Evolutionary conservation across 2,888 invertebrate genomes (phyloP).

Genomic region (Ophion ventricosus): DNA sequence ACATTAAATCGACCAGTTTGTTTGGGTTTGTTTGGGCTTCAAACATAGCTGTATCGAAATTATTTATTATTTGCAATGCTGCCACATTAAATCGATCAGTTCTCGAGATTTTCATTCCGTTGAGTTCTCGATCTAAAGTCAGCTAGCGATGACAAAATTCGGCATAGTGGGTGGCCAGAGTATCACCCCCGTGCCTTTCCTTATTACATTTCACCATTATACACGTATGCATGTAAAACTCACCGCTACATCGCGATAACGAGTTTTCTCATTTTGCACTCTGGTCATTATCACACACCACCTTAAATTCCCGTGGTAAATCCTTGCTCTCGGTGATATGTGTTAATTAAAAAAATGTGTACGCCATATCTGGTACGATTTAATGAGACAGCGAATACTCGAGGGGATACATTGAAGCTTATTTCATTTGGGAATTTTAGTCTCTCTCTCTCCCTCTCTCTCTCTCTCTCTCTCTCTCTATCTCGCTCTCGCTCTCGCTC

Average conservation of each 20-base stretch:
- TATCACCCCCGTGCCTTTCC: too few species aligned
- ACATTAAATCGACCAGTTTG: too few species aligned
- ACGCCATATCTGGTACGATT: conserved; percentile 10
- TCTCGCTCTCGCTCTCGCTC: background rate
- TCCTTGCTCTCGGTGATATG: conserved; percentile 26
- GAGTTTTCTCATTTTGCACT: conserved; percentile 49
- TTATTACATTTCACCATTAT: conserved; percentile 55
- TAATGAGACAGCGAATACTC: conserved; percentile 13
- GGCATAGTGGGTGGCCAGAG: too few species aligned
- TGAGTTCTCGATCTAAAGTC: too few species aligned
- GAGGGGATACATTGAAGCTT: background rate
- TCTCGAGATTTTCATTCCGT: too few species aligned
- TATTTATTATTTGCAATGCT: too few species aligned
- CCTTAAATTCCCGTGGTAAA: too few species aligned
- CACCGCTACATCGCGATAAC: conserved; percentile 49
- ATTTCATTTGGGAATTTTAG: background rate
- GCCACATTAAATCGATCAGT: too few species aligned
- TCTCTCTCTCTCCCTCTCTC: background rate
- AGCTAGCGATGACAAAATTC: too few species aligned
- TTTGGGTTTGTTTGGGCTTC: too few species aligned
- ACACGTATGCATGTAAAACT: conserved; percentile 31
- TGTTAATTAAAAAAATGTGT: conserved; percentile 50
- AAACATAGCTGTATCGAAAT: too few species aligned
- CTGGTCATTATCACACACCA: background rate
- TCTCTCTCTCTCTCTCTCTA: background rate